Evolutionary conservation across 2,113 vertebrate genomes (phyloP), one percentile per base, ranked within the genome.

Genomic region (Lanius collurio): DNA sequence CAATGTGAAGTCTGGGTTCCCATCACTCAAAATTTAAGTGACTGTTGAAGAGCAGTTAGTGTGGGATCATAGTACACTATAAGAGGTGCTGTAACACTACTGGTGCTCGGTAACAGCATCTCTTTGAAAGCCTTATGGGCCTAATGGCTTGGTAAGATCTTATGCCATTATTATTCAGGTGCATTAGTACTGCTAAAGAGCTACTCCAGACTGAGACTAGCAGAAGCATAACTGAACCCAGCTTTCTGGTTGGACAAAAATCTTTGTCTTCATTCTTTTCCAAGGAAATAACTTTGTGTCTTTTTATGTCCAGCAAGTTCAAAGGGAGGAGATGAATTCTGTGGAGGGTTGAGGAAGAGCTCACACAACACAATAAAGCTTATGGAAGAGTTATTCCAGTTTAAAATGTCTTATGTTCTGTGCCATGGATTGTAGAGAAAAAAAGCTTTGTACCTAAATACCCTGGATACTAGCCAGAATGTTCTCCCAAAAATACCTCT

Each of bases 1-100:
- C 56, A 87, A 69, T 76, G 74, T 76, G 76, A 73, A 96, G 78
- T 47, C 82, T 90, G 64, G 47, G 57, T 87, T 88, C 70, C 83
- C 46, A 93, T 86, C 86, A 94, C 73, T 92, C 70, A 59, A 91
- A 77, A 23, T 96, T 95, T 91, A 93, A 88, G 90, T 50, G 53
- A 82, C 64, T 89, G 4, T 47, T 16, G 14, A 91, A 95, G 64
- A 93, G 78, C 60, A 74, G 55, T 94, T 94, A 75, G 50, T 16
- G 46, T 63, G 67, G 87, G 56, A 68, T 91, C 56, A 52, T 3
- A 33, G 52, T 10, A 44, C 57, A 37, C 52, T 67, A 24, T 79
- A 63, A 31, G 42, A 63, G 63, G 3, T 73, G 35, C 46, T 82
- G 63, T 60, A 81, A 35, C 14, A 8, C 15, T 56, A 2, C 5